Evolutionary conservation across 2,888 invertebrate genomes (phyloP).

Genomic region (Podabrus alpinus): DNA sequence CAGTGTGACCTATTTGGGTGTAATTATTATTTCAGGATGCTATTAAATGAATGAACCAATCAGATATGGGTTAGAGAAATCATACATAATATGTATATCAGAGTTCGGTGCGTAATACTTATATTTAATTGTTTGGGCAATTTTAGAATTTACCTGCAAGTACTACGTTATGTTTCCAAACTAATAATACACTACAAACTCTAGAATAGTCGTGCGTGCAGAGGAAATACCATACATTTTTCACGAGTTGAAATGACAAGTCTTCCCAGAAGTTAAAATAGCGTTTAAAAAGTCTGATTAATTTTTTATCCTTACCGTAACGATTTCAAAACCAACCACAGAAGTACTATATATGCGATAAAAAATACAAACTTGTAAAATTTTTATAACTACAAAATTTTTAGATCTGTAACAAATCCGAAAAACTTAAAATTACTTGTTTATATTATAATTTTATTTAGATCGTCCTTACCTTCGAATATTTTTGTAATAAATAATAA

Average conservation of each 20-base stretch:
- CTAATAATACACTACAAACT: background rate
- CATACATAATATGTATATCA: too few species aligned
- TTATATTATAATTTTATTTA: too few species aligned
- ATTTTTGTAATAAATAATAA: background rate
- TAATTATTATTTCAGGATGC: too few species aligned
- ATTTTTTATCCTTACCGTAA: background rate
- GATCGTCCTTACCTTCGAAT: background rate
- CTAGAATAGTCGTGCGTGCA: too few species aligned
- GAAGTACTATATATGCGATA: background rate
- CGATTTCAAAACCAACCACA: background rate
- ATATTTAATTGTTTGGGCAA: background rate
- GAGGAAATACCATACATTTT: background rate
- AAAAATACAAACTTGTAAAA: background rate
- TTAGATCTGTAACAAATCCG: background rate
- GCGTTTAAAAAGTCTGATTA: background rate
- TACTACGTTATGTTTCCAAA: background rate
- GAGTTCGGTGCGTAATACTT: too few species aligned
- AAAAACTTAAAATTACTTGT: background rate
- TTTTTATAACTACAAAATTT: background rate
- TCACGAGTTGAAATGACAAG: background rate
- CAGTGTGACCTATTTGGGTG: too few species aligned
- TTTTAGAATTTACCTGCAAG: background rate
- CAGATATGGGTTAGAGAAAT: too few species aligned
- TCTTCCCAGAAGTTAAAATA: background rate
- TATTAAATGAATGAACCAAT: too few species aligned